These are phyloP conservation scores for Acinonyx jubatus DNA, from an alignment of 2,113 vertebrate species.

Conservation along the genomic window DNA sequence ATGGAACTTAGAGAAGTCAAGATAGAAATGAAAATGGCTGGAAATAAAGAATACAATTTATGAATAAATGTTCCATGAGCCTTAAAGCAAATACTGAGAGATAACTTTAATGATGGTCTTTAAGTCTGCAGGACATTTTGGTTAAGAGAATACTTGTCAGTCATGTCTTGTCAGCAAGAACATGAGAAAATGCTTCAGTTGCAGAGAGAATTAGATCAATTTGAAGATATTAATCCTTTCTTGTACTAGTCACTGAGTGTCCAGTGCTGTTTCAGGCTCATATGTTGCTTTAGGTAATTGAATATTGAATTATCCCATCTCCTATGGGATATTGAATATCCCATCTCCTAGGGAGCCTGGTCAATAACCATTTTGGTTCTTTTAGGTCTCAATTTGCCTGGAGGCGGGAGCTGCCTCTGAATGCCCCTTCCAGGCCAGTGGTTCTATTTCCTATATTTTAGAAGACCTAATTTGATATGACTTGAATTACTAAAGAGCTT, in stretches of 20 bases:
- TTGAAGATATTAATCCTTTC: neutral
- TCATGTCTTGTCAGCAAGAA: neutral
- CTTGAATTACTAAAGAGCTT: neutral
- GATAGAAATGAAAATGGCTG: conserved; percentile 1
- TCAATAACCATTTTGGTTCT: neutral
- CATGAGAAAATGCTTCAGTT: neutral
- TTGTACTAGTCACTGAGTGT: neutral
- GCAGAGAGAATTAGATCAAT: neutral
- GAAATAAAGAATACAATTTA: neutral
- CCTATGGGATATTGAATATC: neutral
- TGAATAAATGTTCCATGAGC: neutral
- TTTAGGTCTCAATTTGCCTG: neutral
- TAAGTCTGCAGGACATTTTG: neutral
- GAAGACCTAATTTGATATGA: neutral
- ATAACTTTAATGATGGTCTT: neutral
- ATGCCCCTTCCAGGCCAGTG: neutral
- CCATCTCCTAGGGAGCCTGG: neutral
- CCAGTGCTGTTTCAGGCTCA: neutral
- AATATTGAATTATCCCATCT: neutral
- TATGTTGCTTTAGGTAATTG: neutral
- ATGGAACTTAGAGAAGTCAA: neutral
- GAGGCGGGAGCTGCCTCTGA: neutral
- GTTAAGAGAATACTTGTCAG: neutral
- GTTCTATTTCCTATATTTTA: neutral
- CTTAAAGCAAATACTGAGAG: neutral